Conservation (phyloP, 2,888 invertebrate species). For the Pseudococcus longispinus region DNA sequence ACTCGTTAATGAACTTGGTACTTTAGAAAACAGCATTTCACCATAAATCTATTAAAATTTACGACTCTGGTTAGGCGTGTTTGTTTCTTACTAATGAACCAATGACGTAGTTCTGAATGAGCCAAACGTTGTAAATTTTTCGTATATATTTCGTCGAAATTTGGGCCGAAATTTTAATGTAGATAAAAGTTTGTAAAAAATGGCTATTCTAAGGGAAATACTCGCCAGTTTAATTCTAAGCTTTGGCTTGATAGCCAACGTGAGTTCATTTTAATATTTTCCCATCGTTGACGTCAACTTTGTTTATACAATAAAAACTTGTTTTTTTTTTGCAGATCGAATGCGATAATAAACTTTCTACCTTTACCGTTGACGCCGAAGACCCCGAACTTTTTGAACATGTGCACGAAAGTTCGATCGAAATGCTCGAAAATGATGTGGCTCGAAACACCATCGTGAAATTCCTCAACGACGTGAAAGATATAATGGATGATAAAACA, state of each 20-base stretch:
- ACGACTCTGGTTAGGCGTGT: neutral
- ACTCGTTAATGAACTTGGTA: neutral
- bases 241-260: neutral
- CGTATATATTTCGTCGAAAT: neutral
- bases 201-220: neutral
- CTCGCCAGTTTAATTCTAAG: conserved; percentile 27
- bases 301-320: neutral
- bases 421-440: neutral
- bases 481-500: conserved; percentile 12
- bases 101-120: neutral
- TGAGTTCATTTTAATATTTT: neutral
- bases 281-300: neutral
- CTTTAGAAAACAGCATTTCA: neutral
- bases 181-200: neutral
- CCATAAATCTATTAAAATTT: conserved; percentile 17
- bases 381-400: neutral
- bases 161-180: neutral
- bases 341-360: neutral
- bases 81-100: neutral
- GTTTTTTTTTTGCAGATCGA: neutral
- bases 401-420: neutral
- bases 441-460: neutral
- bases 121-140: neutral
- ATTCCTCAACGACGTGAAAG: neutral
- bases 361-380: neutral